Percentiles rank a stretch among this genome's conserved stretches.
Evolutionary conservation across 2,797 vertebrate genomes (phyloP).

Genomic region (Pristis pectinata): DNA sequence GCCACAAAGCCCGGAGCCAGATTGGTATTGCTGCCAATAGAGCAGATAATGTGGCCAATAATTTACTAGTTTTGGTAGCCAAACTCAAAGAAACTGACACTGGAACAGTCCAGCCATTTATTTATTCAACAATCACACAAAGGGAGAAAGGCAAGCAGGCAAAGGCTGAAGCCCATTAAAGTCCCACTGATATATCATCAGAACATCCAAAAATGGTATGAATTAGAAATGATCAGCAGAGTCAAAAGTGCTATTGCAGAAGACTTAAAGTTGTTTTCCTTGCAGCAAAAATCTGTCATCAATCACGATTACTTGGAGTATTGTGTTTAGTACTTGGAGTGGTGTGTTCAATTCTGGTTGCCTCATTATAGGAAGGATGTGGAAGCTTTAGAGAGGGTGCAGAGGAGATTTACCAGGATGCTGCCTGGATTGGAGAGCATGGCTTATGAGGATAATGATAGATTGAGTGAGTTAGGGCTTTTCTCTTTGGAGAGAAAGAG

Average conservation of each 20-base stretch:
- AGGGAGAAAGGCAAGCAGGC: neutral
- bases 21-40: neutral
- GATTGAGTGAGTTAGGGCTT: too few species aligned
- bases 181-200: neutral
- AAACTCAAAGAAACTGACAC: neutral
- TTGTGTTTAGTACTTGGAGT: too few species aligned
- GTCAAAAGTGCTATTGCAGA: neutral
- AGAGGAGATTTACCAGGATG: too few species aligned
- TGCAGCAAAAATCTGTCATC: neutral
- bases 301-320: too few species aligned
- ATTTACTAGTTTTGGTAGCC: neutral
- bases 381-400: too few species aligned
- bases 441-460: too few species aligned
- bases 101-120: neutral
- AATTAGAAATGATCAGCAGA: neutral
- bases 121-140: neutral
- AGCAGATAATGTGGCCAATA: neutral
- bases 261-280: neutral
- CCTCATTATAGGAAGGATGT: too few species aligned
- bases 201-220: neutral
- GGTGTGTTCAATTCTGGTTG: too few species aligned
- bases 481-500: too few species aligned
- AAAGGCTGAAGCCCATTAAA: neutral
- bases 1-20: neutral
- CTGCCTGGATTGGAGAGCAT: too few species aligned